Evolutionary conservation across 1,140 invertebrate species (phyloP), one percentile per base, ranked within the genome.

Genomic region (Drosophila triauraria): DNA sequence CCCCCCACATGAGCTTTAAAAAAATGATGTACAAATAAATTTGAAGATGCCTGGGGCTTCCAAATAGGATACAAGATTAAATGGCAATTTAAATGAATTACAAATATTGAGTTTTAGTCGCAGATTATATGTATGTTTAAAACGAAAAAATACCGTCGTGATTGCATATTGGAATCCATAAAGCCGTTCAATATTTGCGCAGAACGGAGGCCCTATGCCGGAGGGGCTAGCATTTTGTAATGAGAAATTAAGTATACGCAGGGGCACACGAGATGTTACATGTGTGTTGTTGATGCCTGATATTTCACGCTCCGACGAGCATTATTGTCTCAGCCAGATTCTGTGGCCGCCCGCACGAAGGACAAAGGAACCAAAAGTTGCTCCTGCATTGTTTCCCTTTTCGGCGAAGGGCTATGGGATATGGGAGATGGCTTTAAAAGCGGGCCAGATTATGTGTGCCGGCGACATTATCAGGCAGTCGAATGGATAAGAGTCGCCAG

Each of bases 91-190:
- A 88, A 87, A 88, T 91, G 65, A 88, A 85, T 91, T 69, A 71
- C 80, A 87, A 90, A 90, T 85, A 88, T 88, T 88, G 81, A 71
- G 72, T 85, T 72, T 71, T 62, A 50, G 56, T 48, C 46, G 40
- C 54, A 53, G 61, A 54, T 48, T 40, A 61, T 32, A 42, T 35
- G 23, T 12, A 53, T 23, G 13, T 32, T 53, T 78, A 70, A 82
- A 75, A 54, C 12, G 4, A 27, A n/a, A 23, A 54, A 38, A 40
- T 23, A 40, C 35, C 9, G 32, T 13, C 43, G 27, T 71, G 80
- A 88, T 83, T 87, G 80, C 80, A 75, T 69, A 78, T 67, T 74
- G 62, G 46, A 67, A 74, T 87, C 59, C 68, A 87, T 79, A 50
- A 64, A 80, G 54, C 40, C 64, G 35, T 67, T 77, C 62, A 69